These are phyloP conservation scores for Triops longicaudatus DNA, from an alignment of 1,140 invertebrate genomes.

Conservation along the genomic window DNA sequence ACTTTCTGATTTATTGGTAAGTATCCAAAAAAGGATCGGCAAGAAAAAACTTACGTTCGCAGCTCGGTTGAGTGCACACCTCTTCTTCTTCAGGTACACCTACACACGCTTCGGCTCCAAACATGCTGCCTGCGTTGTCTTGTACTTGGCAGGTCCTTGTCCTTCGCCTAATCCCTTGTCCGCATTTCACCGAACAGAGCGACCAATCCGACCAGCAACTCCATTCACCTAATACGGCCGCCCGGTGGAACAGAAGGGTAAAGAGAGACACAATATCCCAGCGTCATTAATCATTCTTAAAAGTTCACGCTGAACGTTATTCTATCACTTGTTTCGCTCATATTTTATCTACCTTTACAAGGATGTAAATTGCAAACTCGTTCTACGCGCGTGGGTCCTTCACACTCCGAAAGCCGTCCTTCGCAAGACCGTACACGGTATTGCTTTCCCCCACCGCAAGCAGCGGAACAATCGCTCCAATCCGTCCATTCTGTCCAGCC, in stretches of 20 bases:
- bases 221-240: constrained; percentile 51
- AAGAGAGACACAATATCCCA: background rate
- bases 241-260: too few relatives aligned
- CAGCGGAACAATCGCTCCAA: constrained; percentile 22
- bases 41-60: constrained; percentile 43
- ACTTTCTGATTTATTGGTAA: constrained; percentile 24
- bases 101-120: constrained; percentile 45
- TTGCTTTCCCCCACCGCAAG: constrained; percentile 24
- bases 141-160: constrained; percentile 47
- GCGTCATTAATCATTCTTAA: background rate
- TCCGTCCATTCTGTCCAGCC: constrained; percentile 27
- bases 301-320: background rate
- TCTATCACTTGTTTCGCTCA: background rate
- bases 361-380: constrained; percentile 27
- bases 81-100: constrained; percentile 40
- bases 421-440: constrained; percentile 24
- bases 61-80: constrained; percentile 52
- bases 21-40: background rate
- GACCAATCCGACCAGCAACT: constrained; percentile 77
- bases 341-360: constrained; percentile 20
- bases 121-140: constrained; percentile 39
- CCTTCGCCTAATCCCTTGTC: constrained; percentile 52
- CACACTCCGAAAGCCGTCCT: constrained; percentile 23
- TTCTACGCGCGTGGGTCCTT: constrained; percentile 23
- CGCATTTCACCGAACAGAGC: constrained; percentile 63